A percentile compares a stretch with the other conserved stretches of the same genome.
These are phyloP conservation scores for Echeneis naucrates DNA, from an alignment of 2,797 vertebrate genomes.

Conservation along the genomic window DNA sequence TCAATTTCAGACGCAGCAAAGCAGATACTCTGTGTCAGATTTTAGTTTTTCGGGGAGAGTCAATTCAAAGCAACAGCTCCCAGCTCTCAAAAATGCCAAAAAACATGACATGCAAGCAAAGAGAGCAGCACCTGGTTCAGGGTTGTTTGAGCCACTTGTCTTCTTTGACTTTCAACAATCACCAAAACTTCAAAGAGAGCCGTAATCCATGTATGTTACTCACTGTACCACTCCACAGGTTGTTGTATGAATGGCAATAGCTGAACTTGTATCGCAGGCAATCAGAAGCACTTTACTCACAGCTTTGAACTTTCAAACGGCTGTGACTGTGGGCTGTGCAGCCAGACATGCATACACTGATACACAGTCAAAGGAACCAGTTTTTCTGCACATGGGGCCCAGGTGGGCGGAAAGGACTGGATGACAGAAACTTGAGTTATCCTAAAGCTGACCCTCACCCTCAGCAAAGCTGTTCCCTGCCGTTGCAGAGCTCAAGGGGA, in stretches of 20 bases:
- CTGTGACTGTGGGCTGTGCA: constrained; percentile 30
- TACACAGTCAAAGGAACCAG: constrained; percentile 45
- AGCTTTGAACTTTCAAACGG: constrained; percentile 64
- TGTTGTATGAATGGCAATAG: constrained; percentile 19
- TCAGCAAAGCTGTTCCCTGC: constrained; percentile 24
- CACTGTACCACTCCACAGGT: constrained; percentile 39
- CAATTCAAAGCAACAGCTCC: constrained; percentile 37
- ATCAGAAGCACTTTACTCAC: constrained; percentile 53
- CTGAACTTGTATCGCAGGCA: constrained; percentile 48
- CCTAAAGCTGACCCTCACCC: constrained; percentile 56
- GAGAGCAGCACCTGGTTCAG: constrained; percentile 46
- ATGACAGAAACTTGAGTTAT: constrained; percentile 50
- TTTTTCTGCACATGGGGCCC: constrained; percentile 60
- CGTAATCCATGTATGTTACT: constrained; percentile 54
- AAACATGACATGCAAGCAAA: constrained; percentile 14
- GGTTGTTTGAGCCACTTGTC: constrained; percentile 37
- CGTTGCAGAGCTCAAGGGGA: constrained; percentile 14
- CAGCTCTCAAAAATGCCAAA: constrained; percentile 53
- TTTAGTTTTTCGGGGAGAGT: constrained; percentile 21
- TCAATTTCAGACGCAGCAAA: constrained; percentile 41
- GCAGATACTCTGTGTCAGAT: constrained; percentile 25
- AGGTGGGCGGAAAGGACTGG: constrained; percentile 44
- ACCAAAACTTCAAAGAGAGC: constrained; percentile 59
- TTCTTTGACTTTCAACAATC: constrained; percentile 36
- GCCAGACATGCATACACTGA: constrained; percentile 7